Base-by-base conservation (phyloP, 1,140 invertebrate species). In the Caerostris darwini region DNA sequence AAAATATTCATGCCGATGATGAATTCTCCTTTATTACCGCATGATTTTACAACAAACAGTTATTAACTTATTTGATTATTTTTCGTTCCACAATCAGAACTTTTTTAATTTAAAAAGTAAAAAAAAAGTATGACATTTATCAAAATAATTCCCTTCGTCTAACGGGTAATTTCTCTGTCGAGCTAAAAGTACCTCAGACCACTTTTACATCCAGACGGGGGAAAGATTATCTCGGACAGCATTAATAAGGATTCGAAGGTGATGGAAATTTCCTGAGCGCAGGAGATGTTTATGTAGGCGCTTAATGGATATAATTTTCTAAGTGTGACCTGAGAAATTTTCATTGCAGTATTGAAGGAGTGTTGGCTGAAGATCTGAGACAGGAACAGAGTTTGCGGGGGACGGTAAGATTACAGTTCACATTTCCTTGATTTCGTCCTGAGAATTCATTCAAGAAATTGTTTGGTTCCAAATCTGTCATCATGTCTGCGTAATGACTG, bases 281-380 rank as follows among this genome's bases (percentile, higher is more conserved):
- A 3, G 7, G 19, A 50, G 5, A 81, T 81, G 50, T 81, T 81
- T 81, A 50, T 7, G 71, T 7, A 81, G n/a, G 71, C 50, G 19
- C 50, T 53, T 81, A 81, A 81, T 81, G 50, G 71, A 50, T 10
- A 81, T 53, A 81, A 81, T 81, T 81, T 81, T 81, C 71, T 81
- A 4, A n/a, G 61, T 17, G 61, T 67, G 61, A 67, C 61, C 17
- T 1, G 61, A 67, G 61, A 67, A 67, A 67, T 67, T 67, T 67
- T 5, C 17, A 34, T 34, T 34, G 34, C 34, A 34, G 34, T 34
- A 0, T 34, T 34, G 34, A n/a, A 34, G 34, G 34, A 34, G 34
- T 2, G 34, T 34, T 34, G 61, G 6, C 4, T 5, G 61, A 67
- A 10, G 61, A 6, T 6, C n/a, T 67, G 14, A 12, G 61, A 67